Base-by-base conservation (phyloP, 1,140 invertebrate genomes). In the Monochamus saltuarius region DNA sequence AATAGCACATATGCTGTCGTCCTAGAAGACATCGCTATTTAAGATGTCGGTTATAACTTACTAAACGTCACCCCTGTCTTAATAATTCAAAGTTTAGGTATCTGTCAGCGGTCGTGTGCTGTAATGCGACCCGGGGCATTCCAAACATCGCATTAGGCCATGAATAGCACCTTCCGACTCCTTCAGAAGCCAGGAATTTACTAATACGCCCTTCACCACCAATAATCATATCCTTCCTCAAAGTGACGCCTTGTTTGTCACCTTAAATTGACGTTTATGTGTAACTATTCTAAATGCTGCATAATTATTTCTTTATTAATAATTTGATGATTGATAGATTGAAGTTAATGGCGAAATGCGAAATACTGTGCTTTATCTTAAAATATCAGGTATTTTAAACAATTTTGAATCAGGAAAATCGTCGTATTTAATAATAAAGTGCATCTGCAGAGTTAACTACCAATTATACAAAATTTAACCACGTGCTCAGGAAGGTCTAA, bases 81-180 rank as follows among this genome's bases (percentile, higher is more conserved):
- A 42, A 61, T 55, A 55, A 29, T 38, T 62, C 60, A 62, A 56
- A 56, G 38, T 50, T 39, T 40, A 55, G 47, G 38, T 56, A 53
- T 56, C 60, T 62, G 60, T 62, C 60, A 62, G 34, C 60, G 46
- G 55, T 62, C 60, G 60, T 62, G 60, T 62, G 60, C 54, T 49
- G 60, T 50, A 62, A 62, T 57, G 53, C 54, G 60, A 62, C 60
- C 60, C 60, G 49, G 42, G 50, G 54, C 60, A 62, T 62, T 57
- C 60, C 55, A 11, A 43, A 62, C 54, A 51, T 51, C 54, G 51
- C 38, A 53, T 43, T 59, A 51, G 47, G 57, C 57, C 57, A 51
- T 51, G 45, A 61, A 60, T 54, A 54, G 49, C 39, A 51, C 58
- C 43, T 60, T 60, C 51, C 46, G 46, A 57, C 54, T 34, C 54